phyloP scores from a whole-genome alignment of 2,888 invertebrate genomes.

The Volucella inanis region DNA sequence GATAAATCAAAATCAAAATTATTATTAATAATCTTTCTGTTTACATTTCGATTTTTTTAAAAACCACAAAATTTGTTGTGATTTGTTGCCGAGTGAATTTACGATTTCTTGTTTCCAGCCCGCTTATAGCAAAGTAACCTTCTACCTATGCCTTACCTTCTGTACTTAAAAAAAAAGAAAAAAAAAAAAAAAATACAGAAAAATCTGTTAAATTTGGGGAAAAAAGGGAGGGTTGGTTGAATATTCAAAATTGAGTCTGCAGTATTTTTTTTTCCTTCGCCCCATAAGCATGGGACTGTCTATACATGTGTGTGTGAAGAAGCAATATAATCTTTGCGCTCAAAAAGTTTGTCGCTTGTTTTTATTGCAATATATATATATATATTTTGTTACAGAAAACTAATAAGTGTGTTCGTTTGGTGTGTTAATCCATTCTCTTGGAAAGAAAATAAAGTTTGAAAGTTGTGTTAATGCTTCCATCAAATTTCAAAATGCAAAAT shows the following conservation, averaged over 20 bases:
- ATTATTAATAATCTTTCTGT: slow-evolving; percentile 39
- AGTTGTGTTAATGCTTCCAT: slow-evolving; percentile 50
- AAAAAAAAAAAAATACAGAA: background rate
- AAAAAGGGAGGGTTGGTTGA: background rate
- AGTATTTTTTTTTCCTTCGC: slow-evolving; percentile 13
- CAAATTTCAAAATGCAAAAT: slow-evolving; percentile 23
- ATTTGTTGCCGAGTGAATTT: slow-evolving; percentile 23
- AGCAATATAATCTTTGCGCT: slow-evolving; percentile 31
- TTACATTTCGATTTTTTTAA: slow-evolving; percentile 14
- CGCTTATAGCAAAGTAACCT: slow-evolving; percentile 46
- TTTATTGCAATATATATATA: slow-evolving; percentile 13
- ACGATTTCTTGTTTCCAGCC: slow-evolving; percentile 32
- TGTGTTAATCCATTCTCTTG: slow-evolving; percentile 44
- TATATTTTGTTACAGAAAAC: slow-evolving; percentile 23
- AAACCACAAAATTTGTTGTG: slow-evolving; percentile 26
- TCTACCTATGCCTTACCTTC: slow-evolving; percentile 20
- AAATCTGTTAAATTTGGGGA: background rate
- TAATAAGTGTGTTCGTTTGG: slow-evolving; percentile 58
- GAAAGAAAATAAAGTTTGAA: slow-evolving; percentile 25
- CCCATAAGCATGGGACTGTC: slow-evolving; percentile 11
- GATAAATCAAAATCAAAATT: background rate
- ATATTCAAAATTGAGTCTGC: slow-evolving; percentile 37
- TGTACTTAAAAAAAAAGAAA: background rate
- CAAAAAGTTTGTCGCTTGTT: slow-evolving; percentile 39
- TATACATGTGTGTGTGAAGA: slow-evolving; percentile 29